Evolutionary conservation across 2,888 invertebrate genomes (phyloP).

Genomic region (Thereva nobilitata): DNA sequence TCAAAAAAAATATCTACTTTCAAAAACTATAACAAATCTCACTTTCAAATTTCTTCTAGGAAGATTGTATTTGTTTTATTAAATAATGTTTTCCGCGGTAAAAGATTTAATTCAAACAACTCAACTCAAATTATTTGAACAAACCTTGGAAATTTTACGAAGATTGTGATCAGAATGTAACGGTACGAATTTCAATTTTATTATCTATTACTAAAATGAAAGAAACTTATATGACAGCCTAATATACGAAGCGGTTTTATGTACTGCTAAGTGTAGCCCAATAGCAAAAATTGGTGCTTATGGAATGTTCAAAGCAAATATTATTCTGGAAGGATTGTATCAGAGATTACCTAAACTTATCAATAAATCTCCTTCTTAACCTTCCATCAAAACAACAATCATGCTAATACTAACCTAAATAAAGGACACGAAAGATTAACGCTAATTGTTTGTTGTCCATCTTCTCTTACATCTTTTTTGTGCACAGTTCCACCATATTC

Average conservation of each 20-base stretch:
- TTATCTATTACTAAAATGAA: too few species aligned
- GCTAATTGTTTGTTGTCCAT: conserved; percentile 89
- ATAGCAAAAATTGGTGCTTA: conserved; percentile 48
- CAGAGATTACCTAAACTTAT: conserved; percentile 48
- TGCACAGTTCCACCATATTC: conserved; percentile 93
- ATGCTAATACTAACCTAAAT: conserved; percentile 76
- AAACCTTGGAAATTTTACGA: too few species aligned
- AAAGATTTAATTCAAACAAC: too few species aligned
- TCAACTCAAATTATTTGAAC: too few species aligned
- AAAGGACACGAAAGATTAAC: conserved; percentile 86
- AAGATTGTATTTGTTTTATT: too few species aligned
- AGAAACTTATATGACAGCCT: background rate
- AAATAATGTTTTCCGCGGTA: too few species aligned
- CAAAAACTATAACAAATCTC: too few species aligned
- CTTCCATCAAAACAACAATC: conserved; percentile 40
- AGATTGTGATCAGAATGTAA: too few species aligned
- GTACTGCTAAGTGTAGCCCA: conserved; percentile 56
- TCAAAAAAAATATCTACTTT: too few species aligned
- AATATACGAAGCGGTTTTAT: conserved; percentile 37
- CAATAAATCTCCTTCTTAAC: conserved; percentile 51
- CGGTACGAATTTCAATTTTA: too few species aligned
- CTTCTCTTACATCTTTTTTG: conserved; percentile 86
- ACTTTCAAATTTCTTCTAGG: too few species aligned
- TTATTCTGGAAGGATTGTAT: conserved; percentile 57
- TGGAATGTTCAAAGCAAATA: conserved; percentile 53